phyloP scores from a whole-genome alignment of 2,113 vertebrate genomes.

The Hyla sarda region DNA sequence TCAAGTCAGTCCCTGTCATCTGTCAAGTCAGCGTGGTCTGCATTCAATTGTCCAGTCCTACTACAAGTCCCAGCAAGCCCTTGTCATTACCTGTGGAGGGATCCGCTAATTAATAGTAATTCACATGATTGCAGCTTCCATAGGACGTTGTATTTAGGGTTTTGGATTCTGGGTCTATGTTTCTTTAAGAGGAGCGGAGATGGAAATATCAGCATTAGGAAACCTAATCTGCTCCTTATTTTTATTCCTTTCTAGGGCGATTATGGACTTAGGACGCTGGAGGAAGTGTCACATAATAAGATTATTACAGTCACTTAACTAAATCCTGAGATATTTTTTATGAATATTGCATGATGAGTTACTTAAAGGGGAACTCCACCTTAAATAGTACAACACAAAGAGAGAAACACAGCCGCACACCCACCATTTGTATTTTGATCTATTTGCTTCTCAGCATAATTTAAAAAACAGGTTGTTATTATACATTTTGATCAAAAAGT shows the following conservation, averaged over 20 bases:
- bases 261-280: not conserved
- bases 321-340: not conserved
- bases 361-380: not conserved
- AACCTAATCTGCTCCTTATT: not conserved
- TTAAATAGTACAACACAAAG: not conserved
- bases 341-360: not conserved
- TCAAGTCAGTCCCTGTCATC: no score
- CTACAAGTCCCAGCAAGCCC: no score
- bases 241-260: not conserved
- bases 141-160: constrained; percentile 2
- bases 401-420: no score
- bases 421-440: no score
- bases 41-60: no score
- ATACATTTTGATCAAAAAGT: no score
- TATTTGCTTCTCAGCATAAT: no score
- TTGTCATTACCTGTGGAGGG: constrained; percentile 61
- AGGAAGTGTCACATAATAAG: not conserved
- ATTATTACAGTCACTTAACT: not conserved
- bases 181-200: not conserved
- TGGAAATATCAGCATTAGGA: not conserved
- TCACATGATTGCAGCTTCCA: constrained; percentile 64
- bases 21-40: no score
- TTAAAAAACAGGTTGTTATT: no score
- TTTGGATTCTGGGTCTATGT: not conserved
- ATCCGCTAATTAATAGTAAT: constrained; percentile 64